Evolutionary conservation across 2,797 vertebrate genomes (phyloP), one percentile per base, ranked within the genome.

Genomic region (Danio kyathit): DNA sequence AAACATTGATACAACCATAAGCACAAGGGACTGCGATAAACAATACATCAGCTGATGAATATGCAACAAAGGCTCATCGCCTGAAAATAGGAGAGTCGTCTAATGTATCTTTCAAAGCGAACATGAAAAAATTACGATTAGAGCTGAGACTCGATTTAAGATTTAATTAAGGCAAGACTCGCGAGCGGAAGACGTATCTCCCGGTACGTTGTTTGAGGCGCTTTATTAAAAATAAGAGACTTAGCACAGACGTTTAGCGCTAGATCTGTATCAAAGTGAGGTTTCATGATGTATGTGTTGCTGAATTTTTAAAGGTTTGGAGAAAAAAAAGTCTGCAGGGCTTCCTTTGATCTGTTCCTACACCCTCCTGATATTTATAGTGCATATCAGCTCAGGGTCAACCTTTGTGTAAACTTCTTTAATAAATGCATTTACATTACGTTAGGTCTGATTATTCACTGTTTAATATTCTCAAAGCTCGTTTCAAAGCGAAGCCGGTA

Each of bases 391-490:
- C 72, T 82, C 83, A 60, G 71, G 83, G 80, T 85, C 76, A 79
- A 48, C 64, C 72, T 56, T 66, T 64, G 71, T 65, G 70, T 85
- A 81, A 59, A 52, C 76, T 61, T 74, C 38, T 71, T 56, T 76
- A 79, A 82, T 76, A 74, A 79, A 82, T 66, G 72, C 19, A 79
- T 85, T 82, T 79, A 76, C 71, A 71, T 85, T 79, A 52, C 49
- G 70, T 75, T 79, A 51, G 51, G 43, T 69, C 17, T 69, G 13
- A 84, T 64, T 82, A 79, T 76, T 66, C 75, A 66, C 51, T 17
- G 19, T 82, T 82, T 72, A 75, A 79, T 71, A 66, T 79, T 79
- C 63, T 74, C 64, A 71, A 67, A 71, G 70, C 64, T 79, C 8
- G 0, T 52, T 70, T 64, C 17, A 57, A 75, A 75, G 79, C 14